A percentile compares a stretch with the other conserved stretches of the same genome.
phyloP scores from a whole-genome alignment of 2,797 vertebrate species.

The Sorex maritimensis region DNA sequence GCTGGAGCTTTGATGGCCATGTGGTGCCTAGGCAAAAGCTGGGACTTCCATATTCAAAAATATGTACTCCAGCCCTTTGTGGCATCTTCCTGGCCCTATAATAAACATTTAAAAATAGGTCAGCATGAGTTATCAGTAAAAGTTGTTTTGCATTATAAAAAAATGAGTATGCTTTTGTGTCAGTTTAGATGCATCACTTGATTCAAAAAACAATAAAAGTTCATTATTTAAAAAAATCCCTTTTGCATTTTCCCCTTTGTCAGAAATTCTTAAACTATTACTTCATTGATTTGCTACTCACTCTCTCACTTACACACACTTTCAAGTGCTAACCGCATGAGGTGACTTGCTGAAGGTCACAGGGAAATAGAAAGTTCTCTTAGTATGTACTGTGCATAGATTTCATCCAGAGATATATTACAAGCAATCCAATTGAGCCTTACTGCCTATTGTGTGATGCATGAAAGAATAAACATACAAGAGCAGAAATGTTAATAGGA shows the following conservation, averaged over 20 bases:
- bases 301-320: not conserved
- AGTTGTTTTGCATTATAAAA: not conserved
- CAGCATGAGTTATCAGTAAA: not conserved
- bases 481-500: not conserved
- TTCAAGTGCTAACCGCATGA: not conserved
- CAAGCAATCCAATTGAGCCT: not conserved
- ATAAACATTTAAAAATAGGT: not conserved
- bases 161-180: not conserved
- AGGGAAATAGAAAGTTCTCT: not conserved
- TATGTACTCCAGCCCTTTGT: no score
- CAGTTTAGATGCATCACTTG: not conserved
- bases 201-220: conserved; percentile 3
- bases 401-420: not conserved
- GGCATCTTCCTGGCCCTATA: no score
- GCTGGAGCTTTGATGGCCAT: no score
- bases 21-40: no score
- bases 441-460: not conserved
- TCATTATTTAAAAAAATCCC: not conserved
- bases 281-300: not conserved
- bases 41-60: no score
- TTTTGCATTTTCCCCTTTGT: not conserved
- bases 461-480: conserved; percentile 28
- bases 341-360: not conserved
- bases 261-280: not conserved
- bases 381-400: not conserved